Percentiles rank a stretch among this genome's conserved stretches.
Evolutionary conservation across 2,113 vertebrate species (phyloP).

Genomic region (Egretta garzetta): DNA sequence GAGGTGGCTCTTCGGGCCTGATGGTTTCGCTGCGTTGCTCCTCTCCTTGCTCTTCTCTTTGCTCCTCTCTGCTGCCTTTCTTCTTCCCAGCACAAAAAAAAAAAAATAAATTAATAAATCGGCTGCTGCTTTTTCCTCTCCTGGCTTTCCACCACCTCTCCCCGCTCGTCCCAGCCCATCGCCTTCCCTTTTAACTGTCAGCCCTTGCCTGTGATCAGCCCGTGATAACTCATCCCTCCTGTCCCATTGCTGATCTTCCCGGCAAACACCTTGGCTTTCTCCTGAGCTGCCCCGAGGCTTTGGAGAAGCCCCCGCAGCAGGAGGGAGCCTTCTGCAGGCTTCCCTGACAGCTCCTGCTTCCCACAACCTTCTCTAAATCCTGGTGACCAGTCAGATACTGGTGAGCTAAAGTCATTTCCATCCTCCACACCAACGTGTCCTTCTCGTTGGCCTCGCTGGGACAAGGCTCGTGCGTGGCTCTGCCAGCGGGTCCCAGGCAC

Average conservation of each 20-base stretch:
- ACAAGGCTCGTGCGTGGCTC: not conserved
- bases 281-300: not conserved
- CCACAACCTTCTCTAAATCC: not conserved
- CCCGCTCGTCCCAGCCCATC: not conserved
- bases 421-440: fast-evolving
- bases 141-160: not conserved
- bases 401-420: not conserved
- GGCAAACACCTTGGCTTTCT: not conserved
- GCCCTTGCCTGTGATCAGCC: not conserved
- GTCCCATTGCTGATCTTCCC: not conserved
- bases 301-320: not conserved
- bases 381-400: fast-evolving
- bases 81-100: not conserved
- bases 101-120: not conserved
- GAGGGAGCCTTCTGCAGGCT: not conserved
- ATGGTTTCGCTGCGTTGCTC: not conserved
- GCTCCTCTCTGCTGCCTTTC: not conserved
- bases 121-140: not conserved
- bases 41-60: not conserved
- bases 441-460: not conserved
- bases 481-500: not conserved
- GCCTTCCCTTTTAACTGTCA: not conserved
- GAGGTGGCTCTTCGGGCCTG: not conserved
- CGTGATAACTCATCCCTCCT: not conserved
- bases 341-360: not conserved